Conservation (phyloP, 1,140 invertebrate species). For the Campoletis sonorensis region DNA sequence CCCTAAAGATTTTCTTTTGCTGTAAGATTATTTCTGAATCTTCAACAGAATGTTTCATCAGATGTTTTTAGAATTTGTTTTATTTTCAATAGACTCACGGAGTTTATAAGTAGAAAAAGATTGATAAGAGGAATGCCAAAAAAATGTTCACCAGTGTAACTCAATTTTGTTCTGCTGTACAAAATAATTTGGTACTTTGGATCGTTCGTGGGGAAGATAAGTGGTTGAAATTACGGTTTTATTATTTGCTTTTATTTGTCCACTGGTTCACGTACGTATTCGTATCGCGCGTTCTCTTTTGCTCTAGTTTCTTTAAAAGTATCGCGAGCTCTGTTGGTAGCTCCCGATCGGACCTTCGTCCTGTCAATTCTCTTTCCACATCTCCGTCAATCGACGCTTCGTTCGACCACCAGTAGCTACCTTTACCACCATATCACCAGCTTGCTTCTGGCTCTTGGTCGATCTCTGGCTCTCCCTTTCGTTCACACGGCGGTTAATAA, state of each 20-base stretch:
- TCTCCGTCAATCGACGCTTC: slow-evolving; percentile 43
- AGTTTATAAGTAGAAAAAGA: too few species aligned
- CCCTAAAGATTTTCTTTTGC: too few species aligned
- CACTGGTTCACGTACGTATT: background rate
- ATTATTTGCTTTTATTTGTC: background rate
- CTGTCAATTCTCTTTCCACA: slow-evolving; percentile 40
- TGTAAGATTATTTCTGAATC: too few species aligned
- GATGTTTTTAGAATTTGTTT: too few species aligned
- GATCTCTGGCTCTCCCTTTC: slow-evolving; percentile 52
- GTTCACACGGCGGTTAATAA: slow-evolving; percentile 72
- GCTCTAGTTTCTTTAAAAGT: background rate
- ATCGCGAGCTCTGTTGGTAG: background rate
- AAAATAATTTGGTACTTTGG: too few species aligned
- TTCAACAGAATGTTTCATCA: too few species aligned
- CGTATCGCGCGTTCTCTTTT: background rate
- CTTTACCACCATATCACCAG: slow-evolving; percentile 44
- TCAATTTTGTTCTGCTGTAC: too few species aligned
- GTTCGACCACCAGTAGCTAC: slow-evolving; percentile 48
- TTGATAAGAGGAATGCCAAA: too few species aligned
- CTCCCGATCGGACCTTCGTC: background rate
- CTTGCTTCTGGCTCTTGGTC: slow-evolving; percentile 52
- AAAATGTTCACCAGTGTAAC: too few species aligned
- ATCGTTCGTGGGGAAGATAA: too few species aligned
- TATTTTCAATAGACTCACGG: too few species aligned
- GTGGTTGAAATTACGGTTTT: background rate